Evolutionary conservation across 2,113 vertebrate species (phyloP).

Genomic region (Istiophorus platypterus): DNA sequence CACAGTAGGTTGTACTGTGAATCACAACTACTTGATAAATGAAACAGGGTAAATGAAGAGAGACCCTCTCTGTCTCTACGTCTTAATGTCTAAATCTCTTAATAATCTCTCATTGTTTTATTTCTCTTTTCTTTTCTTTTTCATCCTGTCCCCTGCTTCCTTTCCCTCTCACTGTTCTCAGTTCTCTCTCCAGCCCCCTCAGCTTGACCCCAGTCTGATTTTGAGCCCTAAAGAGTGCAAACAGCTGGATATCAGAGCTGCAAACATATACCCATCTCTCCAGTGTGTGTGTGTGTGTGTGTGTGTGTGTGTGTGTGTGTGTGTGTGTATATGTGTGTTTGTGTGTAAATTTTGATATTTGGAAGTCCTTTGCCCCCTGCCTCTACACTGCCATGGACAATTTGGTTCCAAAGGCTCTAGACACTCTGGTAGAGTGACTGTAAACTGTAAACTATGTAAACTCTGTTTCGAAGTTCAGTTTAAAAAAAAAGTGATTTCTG

Average conservation of each 20-base stretch:
- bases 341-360: no score
- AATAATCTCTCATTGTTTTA: neutral
- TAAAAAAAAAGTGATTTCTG: neutral
- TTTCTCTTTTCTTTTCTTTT: neutral
- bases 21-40: neutral
- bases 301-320: no score
- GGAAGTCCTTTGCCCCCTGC: no score
- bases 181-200: neutral
- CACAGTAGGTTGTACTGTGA: neutral
- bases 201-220: neutral
- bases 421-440: neutral
- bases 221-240: constrained; percentile 5
- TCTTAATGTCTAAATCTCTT: no score
- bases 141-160: neutral
- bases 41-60: neutral
- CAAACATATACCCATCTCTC: neutral
- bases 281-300: neutral
- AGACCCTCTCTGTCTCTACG: neutral
- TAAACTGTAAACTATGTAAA: neutral
- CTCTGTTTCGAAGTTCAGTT: neutral
- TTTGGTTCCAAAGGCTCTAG: neutral
- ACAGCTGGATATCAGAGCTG: constrained; percentile 13
- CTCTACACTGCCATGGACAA: neutral
- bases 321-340: no score
- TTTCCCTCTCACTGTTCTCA: neutral